A percentile compares a stretch with the other conserved stretches of the same genome.
Evolutionary conservation across 2,888 invertebrate species (phyloP).

Genomic region (Rambutsinella grinnellia): DNA sequence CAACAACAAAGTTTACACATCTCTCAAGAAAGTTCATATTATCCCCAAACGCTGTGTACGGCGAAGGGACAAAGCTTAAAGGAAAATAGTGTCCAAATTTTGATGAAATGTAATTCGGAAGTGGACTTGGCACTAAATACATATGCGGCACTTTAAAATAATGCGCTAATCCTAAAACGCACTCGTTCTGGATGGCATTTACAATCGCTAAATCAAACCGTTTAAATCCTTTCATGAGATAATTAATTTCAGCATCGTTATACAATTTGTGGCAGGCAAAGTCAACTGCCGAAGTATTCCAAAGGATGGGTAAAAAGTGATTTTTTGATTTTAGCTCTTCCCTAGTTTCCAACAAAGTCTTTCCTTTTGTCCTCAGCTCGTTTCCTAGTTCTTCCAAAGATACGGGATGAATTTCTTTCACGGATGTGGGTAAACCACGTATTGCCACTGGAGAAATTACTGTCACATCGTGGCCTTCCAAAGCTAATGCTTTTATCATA

Average conservation of each 20-base stretch:
- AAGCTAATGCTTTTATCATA: conserved; percentile 71
- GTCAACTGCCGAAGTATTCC: conserved; percentile 36
- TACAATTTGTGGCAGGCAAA: conserved; percentile 49
- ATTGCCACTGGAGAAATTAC: conserved; percentile 71
- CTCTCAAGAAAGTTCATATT: conserved; percentile 66
- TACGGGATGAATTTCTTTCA: conserved; percentile 59
- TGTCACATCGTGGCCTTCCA: conserved; percentile 72
- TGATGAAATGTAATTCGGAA: conserved; percentile 28
- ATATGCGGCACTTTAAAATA: conserved; percentile 46
- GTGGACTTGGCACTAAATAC: conserved; percentile 31
- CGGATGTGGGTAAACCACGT: conserved; percentile 69
- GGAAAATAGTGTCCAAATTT: conserved; percentile 55
- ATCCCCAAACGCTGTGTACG: conserved; percentile 63
- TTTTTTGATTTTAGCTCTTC: conserved; percentile 14
- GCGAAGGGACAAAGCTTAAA: conserved; percentile 68
- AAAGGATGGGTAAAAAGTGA: conserved; percentile 8
- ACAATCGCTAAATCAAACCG: conserved; percentile 67
- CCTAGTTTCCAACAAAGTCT: conserved; percentile 25
- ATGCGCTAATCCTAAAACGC: conserved; percentile 65
- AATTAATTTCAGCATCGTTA: conserved; percentile 45
- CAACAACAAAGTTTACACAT: conserved; percentile 62
- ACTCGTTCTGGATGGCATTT: conserved; percentile 71
- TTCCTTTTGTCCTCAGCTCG: conserved; percentile 5
- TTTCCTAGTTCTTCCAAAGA: conserved; percentile 33
- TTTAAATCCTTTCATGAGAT: conserved; percentile 37